A percentile compares a stretch with the other conserved stretches of the same genome.
Conservation (phyloP, 2,888 invertebrate genomes). For the Orthosia incerta region DNA sequence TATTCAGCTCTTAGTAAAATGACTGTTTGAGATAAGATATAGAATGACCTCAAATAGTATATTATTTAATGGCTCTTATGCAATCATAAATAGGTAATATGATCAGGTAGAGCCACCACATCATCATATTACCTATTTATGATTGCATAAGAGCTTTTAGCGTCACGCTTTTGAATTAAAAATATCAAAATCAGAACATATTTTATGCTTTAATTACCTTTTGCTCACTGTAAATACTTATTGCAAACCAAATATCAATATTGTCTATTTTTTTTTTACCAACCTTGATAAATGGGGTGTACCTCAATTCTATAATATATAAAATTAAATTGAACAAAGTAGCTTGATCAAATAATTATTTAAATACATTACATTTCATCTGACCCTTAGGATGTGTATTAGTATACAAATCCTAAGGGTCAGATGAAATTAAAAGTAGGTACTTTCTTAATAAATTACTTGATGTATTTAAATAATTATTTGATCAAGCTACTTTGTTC, state of each 20-base stretch:
- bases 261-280: not conserved
- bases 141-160: too few relatives aligned
- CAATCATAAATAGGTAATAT: slow-evolving; percentile 14
- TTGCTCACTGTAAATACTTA: not conserved
- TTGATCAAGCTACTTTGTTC: too few relatives aligned
- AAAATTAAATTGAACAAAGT: too few relatives aligned
- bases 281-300: not conserved
- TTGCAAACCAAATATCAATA: not conserved
- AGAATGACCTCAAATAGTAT: slow-evolving; percentile 4
- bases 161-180: not conserved
- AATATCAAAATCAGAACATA: not conserved
- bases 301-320: too few relatives aligned
- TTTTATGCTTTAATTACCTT: not conserved
- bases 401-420: too few relatives aligned
- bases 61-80: not conserved
- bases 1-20: not conserved
- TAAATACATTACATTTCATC: too few relatives aligned
- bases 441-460: too few relatives aligned
- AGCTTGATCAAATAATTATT: too few relatives aligned
- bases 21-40: not conserved
- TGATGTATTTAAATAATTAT: too few relatives aligned
- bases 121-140: too few relatives aligned
- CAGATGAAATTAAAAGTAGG: too few relatives aligned
- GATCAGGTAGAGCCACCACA: not conserved
- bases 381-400: too few relatives aligned